Percentiles rank a stretch among this genome's conserved stretches.
phyloP scores from a whole-genome alignment of 2,113 vertebrate species.

The Actenoides hombroni region DNA sequence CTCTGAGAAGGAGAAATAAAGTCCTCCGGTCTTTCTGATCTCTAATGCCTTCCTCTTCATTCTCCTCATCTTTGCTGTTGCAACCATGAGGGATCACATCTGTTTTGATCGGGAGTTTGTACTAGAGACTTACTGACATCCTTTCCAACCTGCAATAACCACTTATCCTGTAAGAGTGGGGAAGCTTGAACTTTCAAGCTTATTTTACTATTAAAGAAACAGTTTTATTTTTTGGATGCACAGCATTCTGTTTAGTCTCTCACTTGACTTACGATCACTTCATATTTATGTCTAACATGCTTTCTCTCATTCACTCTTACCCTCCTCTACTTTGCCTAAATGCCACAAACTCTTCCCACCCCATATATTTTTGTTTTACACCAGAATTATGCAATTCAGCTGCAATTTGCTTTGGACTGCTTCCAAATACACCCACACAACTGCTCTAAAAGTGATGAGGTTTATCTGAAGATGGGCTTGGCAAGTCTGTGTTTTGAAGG shows the following conservation, averaged over 20 bases:
- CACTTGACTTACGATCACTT: background rate
- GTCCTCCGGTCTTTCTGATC: background rate
- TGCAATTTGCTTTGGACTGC: conserved; percentile 39
- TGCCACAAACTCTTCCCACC: background rate
- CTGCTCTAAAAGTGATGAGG: background rate
- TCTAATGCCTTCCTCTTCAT: background rate
- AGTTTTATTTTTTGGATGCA: background rate
- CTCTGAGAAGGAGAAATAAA: background rate
- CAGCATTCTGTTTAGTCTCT: background rate
- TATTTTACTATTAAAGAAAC: background rate
- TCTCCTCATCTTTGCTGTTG: background rate
- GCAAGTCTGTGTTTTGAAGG: background rate
- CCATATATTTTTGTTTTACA: conserved; percentile 34
- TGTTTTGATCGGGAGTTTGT: background rate
- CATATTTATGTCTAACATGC: background rate
- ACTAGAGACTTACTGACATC: background rate
- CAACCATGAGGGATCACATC: background rate
- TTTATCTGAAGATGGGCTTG: conserved; percentile 5
- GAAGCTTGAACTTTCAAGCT: background rate
- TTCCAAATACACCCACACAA: conserved; percentile 48
- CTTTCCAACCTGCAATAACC: background rate
- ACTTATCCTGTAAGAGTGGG: background rate
- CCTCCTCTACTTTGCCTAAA: background rate
- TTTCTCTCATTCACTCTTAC: background rate
- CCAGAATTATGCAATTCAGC: conserved; percentile 5